Base-by-base conservation (phyloP, 2,888 invertebrate species). In the Stenichneumon culpator region DNA sequence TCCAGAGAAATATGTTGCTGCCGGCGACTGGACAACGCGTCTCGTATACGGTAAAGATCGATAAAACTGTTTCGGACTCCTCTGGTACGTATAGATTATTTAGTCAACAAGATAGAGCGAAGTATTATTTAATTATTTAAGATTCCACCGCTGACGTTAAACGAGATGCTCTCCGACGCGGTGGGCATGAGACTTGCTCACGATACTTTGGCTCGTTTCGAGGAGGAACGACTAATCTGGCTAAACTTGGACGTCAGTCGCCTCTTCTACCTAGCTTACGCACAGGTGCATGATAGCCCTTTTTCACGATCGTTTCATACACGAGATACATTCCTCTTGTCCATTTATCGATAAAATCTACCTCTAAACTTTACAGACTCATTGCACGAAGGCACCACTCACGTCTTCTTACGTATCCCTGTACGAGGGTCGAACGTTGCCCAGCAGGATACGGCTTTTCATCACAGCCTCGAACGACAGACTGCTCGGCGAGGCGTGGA, bases 201-300 rank as follows among this genome's bases (percentile, higher is more conserved):
- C 75, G 91, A 92, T 83, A 91, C 92, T 89, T 90, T 92, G 88
- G 84, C 79, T 87, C 87, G 88, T 86, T 54, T 83, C 73, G 86
- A 74, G 57, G 86, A 90, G 74, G 68, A 63, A 80, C 67, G 63
- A 68, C 87, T 91, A 60, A 91, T 90, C 16, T 92, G 91, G 91
- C 80, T 92, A 75, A 50, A 89, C 39, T 87, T 89, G 70, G 57
- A 86, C 74, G 79, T 84, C 68, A 73, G 87, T 86, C 88, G 89
- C 60, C 87, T 90, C 84, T 92, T 90, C 84, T 92, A 91, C 84
- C 89, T 92, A 81, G 87, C 89, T 81, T 91, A 91, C 79, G 89
- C 91, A 86, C 92, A 92, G 92, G 92, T 92, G 88, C 44, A 69
- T 32, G 9, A 50, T 28, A 36, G 47, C n/a, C n/a, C 39, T 28